Base-by-base conservation (phyloP, 2,113 vertebrate genomes). In the Macrotus californicus region DNA sequence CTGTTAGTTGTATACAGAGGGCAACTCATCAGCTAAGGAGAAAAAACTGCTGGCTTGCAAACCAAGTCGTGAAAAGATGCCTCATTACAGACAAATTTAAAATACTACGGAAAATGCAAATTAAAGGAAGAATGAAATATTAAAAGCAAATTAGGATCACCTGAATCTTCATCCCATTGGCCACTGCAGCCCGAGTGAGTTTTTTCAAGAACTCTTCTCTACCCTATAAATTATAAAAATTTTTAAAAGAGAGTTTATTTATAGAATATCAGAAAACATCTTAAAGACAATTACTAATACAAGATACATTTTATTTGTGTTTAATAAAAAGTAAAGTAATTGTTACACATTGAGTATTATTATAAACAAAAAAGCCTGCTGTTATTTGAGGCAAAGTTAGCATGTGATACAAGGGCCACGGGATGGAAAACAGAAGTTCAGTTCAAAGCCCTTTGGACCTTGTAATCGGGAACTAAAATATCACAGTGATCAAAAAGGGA, bases 171-270 rank as follows among this genome's bases (percentile, higher is more conserved):
- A 97, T 54, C 46, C 85, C 95, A 77, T 82, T 0, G 94, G 83
- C 19, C 48, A 97, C 80, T 96, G 97, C 52, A 48, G 73, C 29
- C 94, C 93, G 92, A 89, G 91, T 97, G 80, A 96, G 75, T 91
- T 56, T 98, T 97, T 97, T 97, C 89, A 98, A 52, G 75, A 97
- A 98, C 0, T 89, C 93, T 85, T 97, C 95, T 7, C 91, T 97
- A 50, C 59, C 69, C 98, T 98, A 91, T 5, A 86, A 54, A 92
- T 88, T 46, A 86, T 69, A 54, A 93, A 77, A 22, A 0, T 24
- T 39, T 81, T 75, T 22, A 43, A 90, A 95, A 79, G 26, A 64
- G 4, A 0, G 16, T 79, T 95, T n/a, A 59, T 43, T 72, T 15
- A 92, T 77, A 34, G 9, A 66, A 36, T 50, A 52, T 93, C 52